A percentile compares a stretch with the other conserved stretches of the same genome.
phyloP scores from a whole-genome alignment of 2,888 invertebrate genomes.

The Amphipyra berbera region DNA sequence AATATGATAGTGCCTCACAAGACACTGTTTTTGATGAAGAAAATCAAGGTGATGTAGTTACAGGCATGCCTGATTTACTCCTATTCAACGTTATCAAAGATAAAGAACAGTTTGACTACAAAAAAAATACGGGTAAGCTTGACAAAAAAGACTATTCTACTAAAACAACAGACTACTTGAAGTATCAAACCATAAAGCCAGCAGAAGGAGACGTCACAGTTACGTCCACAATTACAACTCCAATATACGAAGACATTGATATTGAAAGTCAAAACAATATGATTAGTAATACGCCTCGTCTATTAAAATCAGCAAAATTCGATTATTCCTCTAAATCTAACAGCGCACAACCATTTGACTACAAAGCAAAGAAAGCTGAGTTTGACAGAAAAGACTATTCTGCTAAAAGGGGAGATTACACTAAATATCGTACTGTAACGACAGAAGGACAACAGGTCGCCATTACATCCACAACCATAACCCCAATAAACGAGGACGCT shows the following conservation, averaged over 20 bases:
- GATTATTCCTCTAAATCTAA: constrained; percentile 33
- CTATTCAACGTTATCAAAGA: background rate
- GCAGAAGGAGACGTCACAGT: background rate
- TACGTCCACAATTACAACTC: too few species aligned
- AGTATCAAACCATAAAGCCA: constrained; percentile 12
- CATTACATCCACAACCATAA: background rate
- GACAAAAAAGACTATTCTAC: constrained; percentile 27
- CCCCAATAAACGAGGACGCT: background rate
- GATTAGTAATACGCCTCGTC: constrained; percentile 6
- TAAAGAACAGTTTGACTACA: constrained; percentile 29
- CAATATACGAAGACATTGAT: too few species aligned
- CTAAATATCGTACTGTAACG: constrained; percentile 23
- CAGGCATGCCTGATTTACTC: constrained; percentile 10
- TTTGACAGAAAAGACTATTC: constrained; percentile 51
- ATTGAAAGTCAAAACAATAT: background rate
- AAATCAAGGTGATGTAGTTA: background rate
- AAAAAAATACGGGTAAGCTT: constrained; percentile 23
- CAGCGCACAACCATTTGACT: constrained; percentile 49
- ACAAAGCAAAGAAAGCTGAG: constrained; percentile 56
- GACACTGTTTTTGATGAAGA: constrained; percentile 4
- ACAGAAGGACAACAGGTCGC: constrained; percentile 11
- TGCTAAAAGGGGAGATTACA: constrained; percentile 39
- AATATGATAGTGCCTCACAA: constrained; percentile 15
- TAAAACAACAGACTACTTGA: constrained; percentile 32
- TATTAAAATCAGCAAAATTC: constrained; percentile 17